phyloP scores from a whole-genome alignment of 2,888 invertebrate genomes.

The Andrena haemorrhoa region DNA sequence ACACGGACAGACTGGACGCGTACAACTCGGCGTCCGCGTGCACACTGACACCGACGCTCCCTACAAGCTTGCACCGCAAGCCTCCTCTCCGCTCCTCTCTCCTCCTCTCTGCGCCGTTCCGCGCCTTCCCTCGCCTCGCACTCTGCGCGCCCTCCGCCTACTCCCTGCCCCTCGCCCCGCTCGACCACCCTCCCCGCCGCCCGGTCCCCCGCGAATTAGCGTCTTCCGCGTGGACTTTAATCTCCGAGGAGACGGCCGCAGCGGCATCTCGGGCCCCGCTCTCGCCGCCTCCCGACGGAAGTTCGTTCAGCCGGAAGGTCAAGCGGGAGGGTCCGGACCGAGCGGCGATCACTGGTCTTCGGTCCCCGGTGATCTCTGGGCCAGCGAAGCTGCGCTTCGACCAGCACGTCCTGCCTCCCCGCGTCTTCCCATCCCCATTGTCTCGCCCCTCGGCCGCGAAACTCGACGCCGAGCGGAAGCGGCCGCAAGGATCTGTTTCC shows the following conservation, averaged over 20 bases:
- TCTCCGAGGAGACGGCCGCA: no score
- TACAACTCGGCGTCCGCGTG: slow-evolving; percentile 77
- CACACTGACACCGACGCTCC: slow-evolving; percentile 77
- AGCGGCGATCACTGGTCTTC: no score
- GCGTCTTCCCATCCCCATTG: neutral
- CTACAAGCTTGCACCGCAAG: slow-evolving; percentile 71
- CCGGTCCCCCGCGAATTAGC: neutral
- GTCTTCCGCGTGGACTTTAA: slow-evolving; percentile 4
- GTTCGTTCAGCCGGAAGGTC: slow-evolving; percentile 9
- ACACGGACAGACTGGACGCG: slow-evolving; percentile 25
- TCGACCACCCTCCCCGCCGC: neutral
- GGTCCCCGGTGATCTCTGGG: no score
- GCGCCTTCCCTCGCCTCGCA: slow-evolving; percentile 42
- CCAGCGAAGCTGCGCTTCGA: slow-evolving; percentile 1
- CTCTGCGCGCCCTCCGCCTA: slow-evolving; percentile 19
- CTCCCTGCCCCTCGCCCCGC: neutral
- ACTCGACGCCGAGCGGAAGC: slow-evolving; percentile 48
- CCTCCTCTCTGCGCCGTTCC: slow-evolving; percentile 37
- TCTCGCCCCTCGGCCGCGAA: slow-evolving; percentile 20
- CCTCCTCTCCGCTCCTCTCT: slow-evolving; percentile 43
- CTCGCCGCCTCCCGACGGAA: slow-evolving; percentile 25
- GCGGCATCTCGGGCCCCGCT: neutral
- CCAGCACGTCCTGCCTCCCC: neutral
- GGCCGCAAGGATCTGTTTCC: slow-evolving; percentile 48
- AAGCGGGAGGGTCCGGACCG: no score